Base-by-base conservation (phyloP, 2,797 vertebrate genomes). In the Girardinus metallicus region DNA sequence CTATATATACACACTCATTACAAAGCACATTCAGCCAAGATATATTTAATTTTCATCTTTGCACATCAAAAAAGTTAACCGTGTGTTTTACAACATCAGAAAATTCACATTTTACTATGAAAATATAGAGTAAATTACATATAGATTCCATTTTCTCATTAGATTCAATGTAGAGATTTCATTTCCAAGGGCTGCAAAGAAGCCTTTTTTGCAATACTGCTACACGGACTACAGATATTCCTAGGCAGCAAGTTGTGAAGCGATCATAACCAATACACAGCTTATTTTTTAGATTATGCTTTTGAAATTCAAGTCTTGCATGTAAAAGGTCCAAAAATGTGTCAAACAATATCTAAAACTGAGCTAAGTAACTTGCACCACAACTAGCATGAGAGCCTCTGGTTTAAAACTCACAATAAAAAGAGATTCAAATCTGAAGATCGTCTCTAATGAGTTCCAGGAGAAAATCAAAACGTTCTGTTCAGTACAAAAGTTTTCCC, bases 241-340 rank as follows among this genome's bases (percentile, higher is more conserved):
- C 71, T 73, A 75, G 79, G 51, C 75, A 72, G 79, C 51, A 46
- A 34, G 43, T 66, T 80, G 78, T 31, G 78, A 83, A 88, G 51
- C 79, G 9, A 79, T 80, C 26, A 41, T 51, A 62, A 26, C 75
- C 31, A 44, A 75, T 13, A 62, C 21, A 57, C 62, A 47, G 62
- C 78, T 82, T 36, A 77, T 74, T 57, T 74, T 36, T 62, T 21
- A 1, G 49, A 51, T 91, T 88, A 85, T 10, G 83, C 90, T 91
- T 93, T 78, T 88, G 21, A 91, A 94, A 90, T 88, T 90, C 86
- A 88, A 90, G 86, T 83, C 53, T 81, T 89, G 91, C 85, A 84
- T 82, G 57, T 85, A 76, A 51, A 53, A 39, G 53, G 85, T 73
- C 85, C 60, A 64, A 89, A 88, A 86, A 84, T 75, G 78, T 86